phyloP scores from a whole-genome alignment of 2,113 vertebrate species.

The Malurus cyaneus region DNA sequence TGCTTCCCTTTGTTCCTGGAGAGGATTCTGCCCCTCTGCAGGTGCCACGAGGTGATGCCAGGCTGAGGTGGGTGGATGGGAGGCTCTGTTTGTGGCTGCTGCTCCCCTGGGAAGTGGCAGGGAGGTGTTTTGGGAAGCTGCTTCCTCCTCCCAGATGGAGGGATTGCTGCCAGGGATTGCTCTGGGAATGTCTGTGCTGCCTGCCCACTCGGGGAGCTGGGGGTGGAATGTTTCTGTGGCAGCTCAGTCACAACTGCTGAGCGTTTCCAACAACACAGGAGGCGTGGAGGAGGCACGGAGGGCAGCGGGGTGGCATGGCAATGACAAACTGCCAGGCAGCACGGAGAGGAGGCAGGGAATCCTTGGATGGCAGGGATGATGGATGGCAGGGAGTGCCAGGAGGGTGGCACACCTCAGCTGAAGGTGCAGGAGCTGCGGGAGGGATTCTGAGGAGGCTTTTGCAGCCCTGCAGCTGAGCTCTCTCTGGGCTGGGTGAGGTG shows the following conservation, averaged over 20 bases:
- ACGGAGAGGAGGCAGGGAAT: background rate
- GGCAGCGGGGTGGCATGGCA: background rate
- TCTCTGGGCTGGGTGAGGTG: background rate
- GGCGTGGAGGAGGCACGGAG: background rate
- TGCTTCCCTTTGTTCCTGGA: background rate
- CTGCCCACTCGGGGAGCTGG: background rate
- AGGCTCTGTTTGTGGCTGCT: background rate
- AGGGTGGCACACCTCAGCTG: background rate
- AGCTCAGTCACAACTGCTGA: slow-evolving; percentile 44
- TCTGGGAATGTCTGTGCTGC: background rate
- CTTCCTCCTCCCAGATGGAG: background rate
- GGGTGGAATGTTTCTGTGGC: slow-evolving; percentile 51
- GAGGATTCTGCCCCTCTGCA: background rate
- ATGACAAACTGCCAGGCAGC: background rate
- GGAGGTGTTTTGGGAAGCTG: background rate
- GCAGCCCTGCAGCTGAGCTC: background rate
- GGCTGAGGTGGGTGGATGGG: background rate
- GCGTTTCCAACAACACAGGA: background rate
- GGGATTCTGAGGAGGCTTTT: background rate
- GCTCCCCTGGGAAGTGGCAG: background rate
- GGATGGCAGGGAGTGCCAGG: background rate
- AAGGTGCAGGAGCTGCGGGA: background rate
- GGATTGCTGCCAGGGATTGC: background rate
- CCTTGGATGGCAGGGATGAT: background rate
- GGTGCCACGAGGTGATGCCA: background rate